Percentiles rank a stretch among this genome's conserved stretches.
Evolutionary conservation across 2,113 vertebrate species (phyloP).

Genomic region (Clinocottus analis): DNA sequence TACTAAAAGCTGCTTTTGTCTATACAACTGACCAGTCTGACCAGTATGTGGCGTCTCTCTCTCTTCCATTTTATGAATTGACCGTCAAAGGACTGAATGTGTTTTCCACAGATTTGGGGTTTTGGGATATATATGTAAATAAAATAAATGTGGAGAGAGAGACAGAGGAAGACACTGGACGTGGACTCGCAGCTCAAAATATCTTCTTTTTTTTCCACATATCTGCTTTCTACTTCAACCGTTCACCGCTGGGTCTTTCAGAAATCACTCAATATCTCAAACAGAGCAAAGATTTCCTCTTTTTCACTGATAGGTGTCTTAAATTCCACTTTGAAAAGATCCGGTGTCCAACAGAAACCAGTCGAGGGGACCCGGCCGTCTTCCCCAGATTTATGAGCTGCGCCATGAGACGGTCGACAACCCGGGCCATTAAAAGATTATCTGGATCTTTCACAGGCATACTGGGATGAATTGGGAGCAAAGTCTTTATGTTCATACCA

Average conservation of each 20-base stretch:
- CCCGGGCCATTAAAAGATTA: conserved; percentile 71
- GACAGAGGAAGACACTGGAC: not conserved
- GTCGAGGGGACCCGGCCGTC: conserved; percentile 39
- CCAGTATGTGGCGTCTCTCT: not conserved
- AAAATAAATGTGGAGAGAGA: not conserved
- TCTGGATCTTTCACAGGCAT: conserved; percentile 62
- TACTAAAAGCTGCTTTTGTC: not conserved
- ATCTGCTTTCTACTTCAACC: not conserved
- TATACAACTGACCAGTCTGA: not conserved
- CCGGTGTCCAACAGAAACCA: conserved; percentile 42
- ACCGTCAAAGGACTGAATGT: not conserved
- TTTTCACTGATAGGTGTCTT: conserved; percentile 12
- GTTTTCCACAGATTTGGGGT: not conserved
- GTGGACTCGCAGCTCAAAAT: not conserved
- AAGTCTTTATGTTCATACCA: conserved; percentile 61
- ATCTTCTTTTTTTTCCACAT: not conserved
- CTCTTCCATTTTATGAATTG: not conserved
- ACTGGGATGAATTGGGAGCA: conserved; percentile 54
- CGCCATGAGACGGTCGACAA: conserved; percentile 60
- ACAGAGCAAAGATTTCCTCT: not conserved
- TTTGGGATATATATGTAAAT: not conserved
- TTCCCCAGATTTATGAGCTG: conserved; percentile 67
- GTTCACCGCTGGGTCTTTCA: not conserved
- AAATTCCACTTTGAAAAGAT: conserved; percentile 38
- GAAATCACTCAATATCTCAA: not conserved